Percentiles rank a stretch among this genome's conserved stretches.
phyloP scores from a whole-genome alignment of 2,797 vertebrate species.

The Parauchenoglanis punctatus region DNA sequence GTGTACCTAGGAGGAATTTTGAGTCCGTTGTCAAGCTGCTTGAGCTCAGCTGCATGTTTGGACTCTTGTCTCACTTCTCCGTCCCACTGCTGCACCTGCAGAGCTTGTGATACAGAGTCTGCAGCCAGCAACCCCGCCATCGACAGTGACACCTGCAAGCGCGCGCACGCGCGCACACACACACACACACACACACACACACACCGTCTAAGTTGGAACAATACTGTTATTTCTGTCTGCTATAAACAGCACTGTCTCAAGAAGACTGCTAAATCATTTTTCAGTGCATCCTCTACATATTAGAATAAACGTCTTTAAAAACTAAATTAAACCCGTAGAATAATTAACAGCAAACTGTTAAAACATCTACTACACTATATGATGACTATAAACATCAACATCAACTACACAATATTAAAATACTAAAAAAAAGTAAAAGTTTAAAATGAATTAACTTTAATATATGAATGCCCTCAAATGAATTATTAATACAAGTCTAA shows the following conservation, averaged over 20 bases:
- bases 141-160: constrained; percentile 85
- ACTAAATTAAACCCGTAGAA: background rate
- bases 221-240: background rate
- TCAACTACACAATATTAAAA: background rate
- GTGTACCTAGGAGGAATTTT: constrained; percentile 93
- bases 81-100: constrained; percentile 98
- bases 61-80: constrained; percentile 96
- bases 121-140: constrained; percentile 91
- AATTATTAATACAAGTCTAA: background rate
- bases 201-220: too few relatives aligned
- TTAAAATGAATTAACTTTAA: background rate
- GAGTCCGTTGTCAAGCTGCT: constrained; percentile 91
- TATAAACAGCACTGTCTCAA: background rate
- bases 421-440: background rate
- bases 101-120: constrained; percentile 91
- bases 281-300: background rate
- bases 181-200: background rate
- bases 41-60: constrained; percentile 87
- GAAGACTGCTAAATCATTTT: background rate
- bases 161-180: background rate
- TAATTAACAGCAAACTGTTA: background rate
- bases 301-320: background rate
- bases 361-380: too few relatives aligned
- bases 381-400: too few relatives aligned
- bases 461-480: background rate